Base-by-base conservation (phyloP, 1,140 invertebrate genomes). In the Aplysia californica region DNA sequence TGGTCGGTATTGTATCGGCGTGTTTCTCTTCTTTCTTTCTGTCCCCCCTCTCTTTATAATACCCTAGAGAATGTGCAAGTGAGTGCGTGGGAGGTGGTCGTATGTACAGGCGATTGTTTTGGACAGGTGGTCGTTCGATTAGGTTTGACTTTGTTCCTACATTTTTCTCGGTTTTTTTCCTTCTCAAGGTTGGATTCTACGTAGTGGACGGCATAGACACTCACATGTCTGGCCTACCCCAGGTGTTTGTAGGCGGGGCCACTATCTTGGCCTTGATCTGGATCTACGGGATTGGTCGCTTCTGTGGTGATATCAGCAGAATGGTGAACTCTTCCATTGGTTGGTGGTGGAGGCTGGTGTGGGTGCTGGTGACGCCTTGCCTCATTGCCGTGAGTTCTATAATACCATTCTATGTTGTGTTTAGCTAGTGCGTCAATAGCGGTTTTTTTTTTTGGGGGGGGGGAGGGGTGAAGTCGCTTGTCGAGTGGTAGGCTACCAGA, bases 181-280 rank as follows among this genome's bases (percentile, higher is more conserved):
- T n/a, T n/a, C n/a, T n/a, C n/a, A 77, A 90, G 87, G 87, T 94
- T 83, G 95, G 95, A 6, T 94, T 95, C 92, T 95, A 95, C 87
- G 94, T 95, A 92, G 88, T 96, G 2, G 94, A 95, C 84, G 83
- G 96, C 65, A 94, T 96, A 92, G 95, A 96, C 85, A 95, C 95
- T 83, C 95, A 95, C 83, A 94, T 94, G 0, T 95, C 95, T 18
- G 95, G 95, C 82, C 95, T 94, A 92, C 95, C 95, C n/a, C 94
- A 95, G 1, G 87, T 96, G 39, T 90, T 96, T 23, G 95, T 95
- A 71, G 95, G 95, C 10, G 94, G 91, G 33, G 82, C 87, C 31
- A 90, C 91, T 84, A 89, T 90, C 81, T 92, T 95, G 59, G 91
- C 95, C 0, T 94, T 96, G 44, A 92, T 93, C 4, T 96, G 94